Conservation (phyloP, 2,888 invertebrate genomes). For the Thereva unica region DNA sequence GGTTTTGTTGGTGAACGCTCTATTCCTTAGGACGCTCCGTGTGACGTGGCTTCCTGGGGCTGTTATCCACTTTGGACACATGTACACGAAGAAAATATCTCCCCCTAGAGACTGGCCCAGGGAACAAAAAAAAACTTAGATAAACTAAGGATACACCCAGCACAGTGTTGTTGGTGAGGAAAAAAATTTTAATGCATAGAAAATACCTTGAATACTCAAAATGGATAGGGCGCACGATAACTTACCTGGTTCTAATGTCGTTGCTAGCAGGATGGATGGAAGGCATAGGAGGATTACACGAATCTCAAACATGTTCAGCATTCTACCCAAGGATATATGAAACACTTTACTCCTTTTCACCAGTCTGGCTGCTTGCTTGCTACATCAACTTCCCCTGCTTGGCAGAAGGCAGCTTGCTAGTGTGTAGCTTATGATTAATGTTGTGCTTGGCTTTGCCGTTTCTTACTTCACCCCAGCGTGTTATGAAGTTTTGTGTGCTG, state of each 20-base stretch:
- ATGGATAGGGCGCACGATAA: slow-evolving; percentile 19
- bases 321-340: slow-evolving; percentile 11
- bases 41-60: slow-evolving; percentile 6
- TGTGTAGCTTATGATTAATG: slow-evolving; percentile 30
- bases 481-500: slow-evolving; percentile 9
- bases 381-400: background rate
- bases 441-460: slow-evolving; percentile 8
- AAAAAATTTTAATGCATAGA: slow-evolving; percentile 20
- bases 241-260: slow-evolving; percentile 58
- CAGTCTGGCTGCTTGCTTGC: background rate
- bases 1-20: background rate
- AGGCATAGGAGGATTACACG: slow-evolving; percentile 58
- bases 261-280: slow-evolving; percentile 58
- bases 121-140: slow-evolving; percentile 2
- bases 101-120: background rate
- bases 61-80: slow-evolving; percentile 21
- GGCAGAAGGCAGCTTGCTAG: too few species aligned
- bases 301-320: slow-evolving; percentile 57
- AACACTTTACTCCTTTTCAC: background rate
- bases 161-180: background rate
- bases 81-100: background rate
- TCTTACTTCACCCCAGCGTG: background rate
- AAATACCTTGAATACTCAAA: background rate
- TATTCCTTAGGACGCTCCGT: background rate
- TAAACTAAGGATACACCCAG: slow-evolving; percentile 13